phyloP scores from a whole-genome alignment of 2,797 vertebrate species.

The Galago senegalensis region DNA sequence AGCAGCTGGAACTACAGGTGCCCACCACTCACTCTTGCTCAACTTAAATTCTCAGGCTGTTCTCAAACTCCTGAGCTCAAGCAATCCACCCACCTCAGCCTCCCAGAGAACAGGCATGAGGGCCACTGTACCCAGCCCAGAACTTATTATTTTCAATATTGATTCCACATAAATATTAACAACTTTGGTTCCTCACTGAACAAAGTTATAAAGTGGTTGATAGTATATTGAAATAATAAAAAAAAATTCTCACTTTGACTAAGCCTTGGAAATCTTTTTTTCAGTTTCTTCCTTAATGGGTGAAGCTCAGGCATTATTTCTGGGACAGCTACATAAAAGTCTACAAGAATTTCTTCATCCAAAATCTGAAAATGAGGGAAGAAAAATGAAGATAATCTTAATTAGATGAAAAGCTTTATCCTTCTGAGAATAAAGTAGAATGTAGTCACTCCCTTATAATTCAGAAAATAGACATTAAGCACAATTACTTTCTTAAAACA shows the following conservation, averaged over 20 bases:
- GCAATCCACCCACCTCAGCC: too few species aligned
- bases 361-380: slow-evolving; percentile 91
- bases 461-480: slow-evolving; percentile 63
- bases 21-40: too few species aligned
- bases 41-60: too few species aligned
- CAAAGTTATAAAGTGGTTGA: slow-evolving; percentile 37
- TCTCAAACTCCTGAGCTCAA: too few species aligned
- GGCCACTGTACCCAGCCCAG: neutral
- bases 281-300: too few species aligned
- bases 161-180: neutral
- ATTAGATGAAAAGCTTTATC: slow-evolving; percentile 35
- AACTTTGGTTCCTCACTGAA: slow-evolving; percentile 65
- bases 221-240: slow-evolving; percentile 24
- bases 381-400: slow-evolving; percentile 22
- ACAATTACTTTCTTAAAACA: slow-evolving; percentile 56
- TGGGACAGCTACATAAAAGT: slow-evolving; percentile 67
- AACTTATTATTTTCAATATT: neutral
- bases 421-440: slow-evolving; percentile 53
- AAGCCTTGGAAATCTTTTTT: too few species aligned
- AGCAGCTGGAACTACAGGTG: too few species aligned
- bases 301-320: slow-evolving; percentile 88
- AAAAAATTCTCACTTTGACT: neutral
- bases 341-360: too few species aligned
- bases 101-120: too few species aligned
- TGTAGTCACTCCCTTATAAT: slow-evolving; percentile 47